Percentiles rank a stretch among this genome's conserved stretches.
phyloP scores from a whole-genome alignment of 2,113 vertebrate genomes.

The Scortum barcoo region DNA sequence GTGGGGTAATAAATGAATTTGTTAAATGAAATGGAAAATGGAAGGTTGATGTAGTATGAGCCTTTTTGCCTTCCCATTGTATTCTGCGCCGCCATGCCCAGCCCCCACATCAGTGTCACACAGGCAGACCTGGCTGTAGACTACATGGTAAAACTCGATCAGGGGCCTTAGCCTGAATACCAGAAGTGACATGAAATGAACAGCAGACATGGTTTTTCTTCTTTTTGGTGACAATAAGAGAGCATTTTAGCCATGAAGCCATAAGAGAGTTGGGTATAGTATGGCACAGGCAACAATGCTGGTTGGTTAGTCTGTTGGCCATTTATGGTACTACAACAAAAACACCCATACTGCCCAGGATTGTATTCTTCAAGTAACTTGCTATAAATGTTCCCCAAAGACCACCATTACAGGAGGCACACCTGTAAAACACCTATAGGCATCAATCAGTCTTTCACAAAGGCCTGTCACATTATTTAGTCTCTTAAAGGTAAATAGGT shows the following conservation, averaged over 20 bases:
- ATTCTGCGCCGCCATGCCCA: constrained; percentile 18
- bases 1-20: constrained; percentile 79
- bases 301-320: not conserved
- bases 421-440: not conserved
- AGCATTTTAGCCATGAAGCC: not conserved
- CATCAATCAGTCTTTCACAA: too few species aligned
- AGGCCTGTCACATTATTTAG: not conserved
- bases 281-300: not conserved
- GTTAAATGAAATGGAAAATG: constrained; percentile 79
- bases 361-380: not conserved
- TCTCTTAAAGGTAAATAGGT: not conserved
- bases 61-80: constrained; percentile 48
- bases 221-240: not conserved
- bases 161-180: not conserved
- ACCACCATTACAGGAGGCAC: not conserved
- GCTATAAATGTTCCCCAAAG: not conserved
- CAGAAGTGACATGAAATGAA: not conserved
- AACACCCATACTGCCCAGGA: not conserved
- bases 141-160: not conserved
- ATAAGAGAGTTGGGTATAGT: not conserved
- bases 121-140: constrained; percentile 6
- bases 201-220: not conserved
- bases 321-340: not conserved
- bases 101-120: constrained; percentile 31
- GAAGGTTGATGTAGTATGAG: constrained; percentile 62